Evolutionary conservation across 2,888 invertebrate species (phyloP), one percentile per base, ranked within the genome.

Genomic region (Panorpa germanica): DNA sequence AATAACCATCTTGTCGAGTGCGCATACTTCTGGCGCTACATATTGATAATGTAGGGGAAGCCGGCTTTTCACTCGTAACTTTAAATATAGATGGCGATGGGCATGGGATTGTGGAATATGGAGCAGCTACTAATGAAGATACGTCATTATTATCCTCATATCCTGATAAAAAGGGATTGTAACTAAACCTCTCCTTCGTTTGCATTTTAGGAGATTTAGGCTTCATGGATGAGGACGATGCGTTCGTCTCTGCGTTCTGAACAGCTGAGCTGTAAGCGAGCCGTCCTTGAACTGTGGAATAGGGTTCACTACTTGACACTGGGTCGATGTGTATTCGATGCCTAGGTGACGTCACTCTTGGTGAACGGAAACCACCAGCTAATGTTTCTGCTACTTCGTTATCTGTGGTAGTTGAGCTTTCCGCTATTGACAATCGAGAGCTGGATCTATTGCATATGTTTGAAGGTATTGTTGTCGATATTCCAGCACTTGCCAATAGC

Each of bases 251-350:
- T 7, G 64, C 66, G 45, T 69, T 70, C 37, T 72, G 65, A 12
- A 71, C 65, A 13, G 71, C 67, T 34, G 71, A 62, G 49, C 70
- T 68, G 43, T 73, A 74, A 2, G 69, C 68, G 37, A 73, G 47
- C 20, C 70, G 56, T 11, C 69, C 69, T 21, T 68, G 68, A 7
- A 70, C 67, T 14, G 69, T 70, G 0, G 67, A 66, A 38, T 68
- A 70, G 9, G 69, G 69, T 43, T 67, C 68, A 38, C 60, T 64
- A 35, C 65, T 63, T 25, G 61, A 59, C 5, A 48, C 44, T 39
- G 60, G 54, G 39, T 65, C 61, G 31, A 65, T 63, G 24, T 61
- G 54, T 46, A 57, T 63, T 43, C 65, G 59, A 39, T 66, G 53
- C 40, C 66, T 52, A 25, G 68, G 68, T 15, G 68, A 68, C 31